Evolutionary conservation across 2,888 invertebrate species (phyloP), one percentile per base, ranked within the genome.

Genomic region (Pyrgus malvae): DNA sequence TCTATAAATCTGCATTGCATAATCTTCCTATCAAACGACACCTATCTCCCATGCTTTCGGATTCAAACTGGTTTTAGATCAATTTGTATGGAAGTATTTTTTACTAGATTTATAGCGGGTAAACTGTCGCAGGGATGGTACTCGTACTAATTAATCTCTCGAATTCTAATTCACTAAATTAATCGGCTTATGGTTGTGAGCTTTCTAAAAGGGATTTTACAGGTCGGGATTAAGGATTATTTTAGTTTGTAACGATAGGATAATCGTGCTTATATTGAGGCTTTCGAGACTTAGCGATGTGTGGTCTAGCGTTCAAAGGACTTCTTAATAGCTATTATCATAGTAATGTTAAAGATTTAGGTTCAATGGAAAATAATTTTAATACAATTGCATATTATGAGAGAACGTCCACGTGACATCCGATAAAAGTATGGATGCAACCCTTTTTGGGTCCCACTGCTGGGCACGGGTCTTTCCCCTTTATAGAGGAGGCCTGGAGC

Each of bases 101-200:
- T 46, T 76, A 72, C 72, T 74, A 80, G 80, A 85, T 86, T 83
- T 83, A 85, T 85, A 74, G 77, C 74, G 72, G 67, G 74, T 78
- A 80, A 83, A 81, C 76, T 80, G 82, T 81, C 80, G 73, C 68
- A 72, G 70, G 75, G 83, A 84, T 84, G 84, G 72, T 78, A 76
- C 80, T 84, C 83, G 72, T 78, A 76, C 80, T 84, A 86, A 88
- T 88, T 86, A 86, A 86, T 88, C 85, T 83, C 75, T 67, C 69
- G 73, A 76, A 46, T 77, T 76, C 75, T 76, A 74, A 76, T 76
- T 76, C 70, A 74, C 77, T 79, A 79, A 80, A 83, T 85, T 83
- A 83, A 78, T 70, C 69, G 68, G 61, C 63, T 65, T 66, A 58
- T 35, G 45, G 40, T 58, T 49, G 29, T 35, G 27, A 31, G 46